These are phyloP conservation scores for Caranx ignobilis DNA, from an alignment of 2,113 vertebrate species.

Conservation along the genomic window DNA sequence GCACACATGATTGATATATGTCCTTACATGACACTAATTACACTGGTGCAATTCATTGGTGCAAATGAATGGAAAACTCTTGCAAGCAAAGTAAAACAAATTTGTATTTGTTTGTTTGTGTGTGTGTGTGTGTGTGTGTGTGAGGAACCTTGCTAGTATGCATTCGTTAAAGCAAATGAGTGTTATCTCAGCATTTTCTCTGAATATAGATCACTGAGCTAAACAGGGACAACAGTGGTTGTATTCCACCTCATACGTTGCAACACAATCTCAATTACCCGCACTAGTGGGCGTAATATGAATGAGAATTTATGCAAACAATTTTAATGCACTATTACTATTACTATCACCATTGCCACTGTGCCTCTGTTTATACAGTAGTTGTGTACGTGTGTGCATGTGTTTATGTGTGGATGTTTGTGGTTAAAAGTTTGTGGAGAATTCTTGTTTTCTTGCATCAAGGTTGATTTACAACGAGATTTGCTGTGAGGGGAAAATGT, in stretches of 20 bases:
- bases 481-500: conserved; percentile 38
- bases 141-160: not conserved
- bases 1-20: not conserved
- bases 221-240: conserved; percentile 48
- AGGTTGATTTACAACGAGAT: conserved; percentile 56
- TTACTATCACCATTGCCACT: conserved; percentile 8
- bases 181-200: conserved; percentile 55
- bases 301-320: conserved; percentile 63
- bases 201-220: conserved; percentile 63
- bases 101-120: not conserved
- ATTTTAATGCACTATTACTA: conserved; percentile 56
- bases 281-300: conserved; percentile 62
- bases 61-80: conserved; percentile 16
- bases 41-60: no score
- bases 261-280: conserved; percentile 71
- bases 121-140: conserved; percentile 4
- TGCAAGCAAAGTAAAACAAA: conserved; percentile 30
- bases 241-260: conserved; percentile 52
- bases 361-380: conserved; percentile 31
- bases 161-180: conserved; percentile 37
- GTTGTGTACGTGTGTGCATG: conserved; percentile 20
- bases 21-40: not conserved
- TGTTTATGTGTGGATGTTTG: conserved; percentile 14
- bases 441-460: conserved; percentile 35
- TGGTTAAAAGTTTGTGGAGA: conserved; percentile 47